Conservation (phyloP, 2,113 vertebrate genomes). For the Peucedramus taeniatus region DNA sequence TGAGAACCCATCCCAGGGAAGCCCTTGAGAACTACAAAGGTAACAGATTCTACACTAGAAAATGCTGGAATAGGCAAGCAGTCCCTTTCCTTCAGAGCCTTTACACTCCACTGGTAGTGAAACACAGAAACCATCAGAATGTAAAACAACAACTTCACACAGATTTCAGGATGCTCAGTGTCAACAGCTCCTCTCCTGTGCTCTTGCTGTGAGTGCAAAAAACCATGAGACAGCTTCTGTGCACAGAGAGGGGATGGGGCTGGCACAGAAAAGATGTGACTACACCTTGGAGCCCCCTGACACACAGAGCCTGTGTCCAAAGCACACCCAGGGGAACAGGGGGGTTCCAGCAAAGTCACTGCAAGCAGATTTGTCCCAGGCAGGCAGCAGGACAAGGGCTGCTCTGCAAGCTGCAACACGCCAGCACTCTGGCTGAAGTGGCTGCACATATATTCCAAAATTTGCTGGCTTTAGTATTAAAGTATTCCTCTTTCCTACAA, state of each 20-base stretch:
- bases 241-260: neutral
- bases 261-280: neutral
- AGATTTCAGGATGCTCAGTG: neutral
- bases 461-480: neutral
- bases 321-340: neutral
- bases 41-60: neutral
- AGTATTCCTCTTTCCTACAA: neutral
- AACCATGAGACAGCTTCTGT: rapidly evolving
- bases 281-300: neutral
- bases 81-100: neutral
- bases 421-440: rapidly evolving
- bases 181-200: neutral
- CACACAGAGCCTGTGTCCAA: neutral
- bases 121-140: neutral
- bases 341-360: neutral
- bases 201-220: neutral
- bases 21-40: neutral
- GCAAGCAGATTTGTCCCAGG: neutral
- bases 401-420: neutral
- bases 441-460: neutral
- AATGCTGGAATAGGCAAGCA: rapidly evolving
- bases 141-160: neutral
- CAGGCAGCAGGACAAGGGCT: neutral
- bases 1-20: neutral
- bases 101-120: neutral